Base-by-base conservation (phyloP, 2,888 invertebrate species). In the Petrophora chlorosata region DNA sequence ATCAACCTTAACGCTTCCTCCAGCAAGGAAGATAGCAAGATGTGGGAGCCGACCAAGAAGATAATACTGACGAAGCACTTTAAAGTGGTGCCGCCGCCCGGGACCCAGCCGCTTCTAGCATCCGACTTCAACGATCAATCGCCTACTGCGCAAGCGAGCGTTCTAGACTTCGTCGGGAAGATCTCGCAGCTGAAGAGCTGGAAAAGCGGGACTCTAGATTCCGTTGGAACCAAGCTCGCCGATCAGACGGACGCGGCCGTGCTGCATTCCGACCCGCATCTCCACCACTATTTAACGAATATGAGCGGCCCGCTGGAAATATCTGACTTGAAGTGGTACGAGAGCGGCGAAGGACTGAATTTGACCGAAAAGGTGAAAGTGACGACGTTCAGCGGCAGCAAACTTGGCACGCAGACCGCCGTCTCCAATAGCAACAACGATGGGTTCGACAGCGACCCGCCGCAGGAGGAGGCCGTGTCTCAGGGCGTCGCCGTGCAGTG, bases 401-500 rank as follows among this genome's bases (percentile, higher is more conserved):
- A 89, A 56, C 65, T 81, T 0, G 85, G 83, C 1, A 82, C 83
- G 2, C 85, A 87, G 43, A 79, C 84, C 2, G 80, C 78, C 1
- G 81, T 83, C 0, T 79, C 75, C 15, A 82, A 81, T 42, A 81
- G 79, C 46, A 85, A 85, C 53, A 85, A 85, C 41, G 92, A 92
- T 56, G 91, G 91, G 1, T 86, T 90, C 22, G 91, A 91, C 33
- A 86, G 85, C 45, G 90, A 90, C 38, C 84, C 85, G 2, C 80
- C 79, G 2, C 85, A 79, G 42, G 85, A 87, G 45, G 89, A 90
- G 45, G 81, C 74, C 0, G 76, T 85, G 0, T 81, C 89, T 1
- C 85, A 84, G 38, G 90, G 88, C 34, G 69, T 86, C 30, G 92
- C 93, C 0, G 87, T 93, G 15, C 93, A 93, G 68, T 93, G 93